These are phyloP conservation scores for Macquaria ambigua DNA, from an alignment of 2,113 vertebrate species.

Conservation along the genomic window DNA sequence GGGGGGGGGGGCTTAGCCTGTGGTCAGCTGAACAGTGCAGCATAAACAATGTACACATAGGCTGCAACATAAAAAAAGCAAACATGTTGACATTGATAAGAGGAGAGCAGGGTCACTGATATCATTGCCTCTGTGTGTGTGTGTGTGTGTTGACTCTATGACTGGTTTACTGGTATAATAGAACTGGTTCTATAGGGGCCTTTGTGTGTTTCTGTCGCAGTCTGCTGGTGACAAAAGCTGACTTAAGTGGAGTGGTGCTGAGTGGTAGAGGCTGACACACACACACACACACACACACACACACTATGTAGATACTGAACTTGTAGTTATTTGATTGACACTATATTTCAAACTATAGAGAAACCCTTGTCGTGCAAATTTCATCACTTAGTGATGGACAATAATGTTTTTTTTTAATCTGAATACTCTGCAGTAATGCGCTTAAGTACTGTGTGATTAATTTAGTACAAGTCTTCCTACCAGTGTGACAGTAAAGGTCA, in stretches of 20 bases:
- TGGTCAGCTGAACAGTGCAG: neutral
- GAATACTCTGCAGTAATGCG: too few relatives aligned
- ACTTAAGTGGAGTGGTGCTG: constrained; percentile 64
- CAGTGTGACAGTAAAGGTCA: neutral
- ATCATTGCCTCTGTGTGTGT: neutral
- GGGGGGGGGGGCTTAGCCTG: too few relatives aligned
- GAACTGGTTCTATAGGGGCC: constrained; percentile 30
- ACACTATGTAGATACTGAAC: neutral
- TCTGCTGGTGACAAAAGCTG: constrained; percentile 53
- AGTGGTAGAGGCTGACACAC: constrained; percentile 50
- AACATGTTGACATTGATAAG: neutral
- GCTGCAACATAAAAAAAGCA: neutral
- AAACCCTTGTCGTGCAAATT: neutral
- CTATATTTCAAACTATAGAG: neutral
- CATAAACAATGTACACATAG: neutral
- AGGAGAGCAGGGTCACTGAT: neutral
- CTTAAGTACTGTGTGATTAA: too few relatives aligned
- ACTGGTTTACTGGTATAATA: constrained; percentile 10
- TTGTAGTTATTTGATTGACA: neutral
- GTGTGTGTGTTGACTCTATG: constrained; percentile 5
- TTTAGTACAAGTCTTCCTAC: neutral
- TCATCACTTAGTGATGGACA: too few relatives aligned
- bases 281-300: constrained; percentile 24
- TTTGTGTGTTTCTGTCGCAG: constrained; percentile 44
- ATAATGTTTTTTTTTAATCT: too few relatives aligned